These are phyloP conservation scores for Eclectus roratus DNA, from an alignment of 2,113 vertebrate genomes.

Conservation along the genomic window DNA sequence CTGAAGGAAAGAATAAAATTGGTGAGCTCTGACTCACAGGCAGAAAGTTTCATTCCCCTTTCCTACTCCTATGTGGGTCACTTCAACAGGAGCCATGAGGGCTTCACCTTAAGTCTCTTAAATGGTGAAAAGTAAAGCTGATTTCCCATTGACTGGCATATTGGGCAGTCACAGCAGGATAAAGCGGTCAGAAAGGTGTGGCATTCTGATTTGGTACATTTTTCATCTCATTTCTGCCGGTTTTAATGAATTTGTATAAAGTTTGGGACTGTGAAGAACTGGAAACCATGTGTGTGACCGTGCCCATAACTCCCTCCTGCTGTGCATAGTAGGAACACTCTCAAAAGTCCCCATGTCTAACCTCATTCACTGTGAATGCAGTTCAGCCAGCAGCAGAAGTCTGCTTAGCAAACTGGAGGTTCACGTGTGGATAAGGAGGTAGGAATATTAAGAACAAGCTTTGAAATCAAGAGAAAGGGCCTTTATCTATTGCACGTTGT, in stretches of 20 bases:
- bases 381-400: neutral
- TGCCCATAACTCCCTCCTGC: neutral
- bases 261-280: neutral
- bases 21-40: neutral
- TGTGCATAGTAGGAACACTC: neutral
- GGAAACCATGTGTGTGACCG: neutral
- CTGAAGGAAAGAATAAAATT: neutral
- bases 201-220: neutral
- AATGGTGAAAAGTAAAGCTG: neutral
- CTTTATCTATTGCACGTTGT: neutral
- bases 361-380: neutral
- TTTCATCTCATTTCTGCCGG: neutral
- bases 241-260: constrained; percentile 12
- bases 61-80: neutral
- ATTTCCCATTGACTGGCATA: neutral
- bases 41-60: neutral
- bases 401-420: neutral
- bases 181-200: constrained; percentile 7
- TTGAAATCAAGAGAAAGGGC: neutral
- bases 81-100: neutral
- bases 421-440: accelerated
- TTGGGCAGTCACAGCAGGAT: neutral
- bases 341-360: neutral
- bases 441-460: neutral
- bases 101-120: neutral